phyloP scores from a whole-genome alignment of 2,888 invertebrate species.

The Conomelus anceps region DNA sequence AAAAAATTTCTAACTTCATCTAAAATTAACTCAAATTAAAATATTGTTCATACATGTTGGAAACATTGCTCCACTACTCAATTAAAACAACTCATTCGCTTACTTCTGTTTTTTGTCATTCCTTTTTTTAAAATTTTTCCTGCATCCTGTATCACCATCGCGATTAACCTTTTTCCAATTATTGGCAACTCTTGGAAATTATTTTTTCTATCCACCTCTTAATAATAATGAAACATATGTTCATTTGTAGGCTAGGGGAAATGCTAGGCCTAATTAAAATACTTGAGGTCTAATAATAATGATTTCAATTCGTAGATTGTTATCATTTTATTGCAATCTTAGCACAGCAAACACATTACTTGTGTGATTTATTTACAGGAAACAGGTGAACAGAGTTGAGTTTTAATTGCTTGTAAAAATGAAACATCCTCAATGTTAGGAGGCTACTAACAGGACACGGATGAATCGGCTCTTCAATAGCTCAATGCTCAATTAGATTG shows the following conservation, averaged over 20 bases:
- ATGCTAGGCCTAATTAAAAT: neutral
- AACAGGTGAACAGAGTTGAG: neutral
- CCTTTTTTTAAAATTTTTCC: neutral
- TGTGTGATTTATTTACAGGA: neutral
- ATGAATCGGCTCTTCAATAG: neutral
- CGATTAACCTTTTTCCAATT: neutral
- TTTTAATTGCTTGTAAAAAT: neutral
- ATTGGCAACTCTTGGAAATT: neutral
- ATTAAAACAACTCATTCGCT: no score
- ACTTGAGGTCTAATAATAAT: neutral
- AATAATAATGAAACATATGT: neutral
- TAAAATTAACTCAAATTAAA: neutral
- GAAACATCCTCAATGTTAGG: neutral
- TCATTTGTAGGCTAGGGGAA: neutral
- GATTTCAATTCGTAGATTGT: neutral
- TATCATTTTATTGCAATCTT: neutral
- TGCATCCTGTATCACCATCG: neutral
- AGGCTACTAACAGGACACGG: neutral
- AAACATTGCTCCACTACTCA: neutral
- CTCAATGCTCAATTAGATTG: neutral
- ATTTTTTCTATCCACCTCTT: neutral
- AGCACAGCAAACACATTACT: neutral
- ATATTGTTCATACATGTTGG: neutral
- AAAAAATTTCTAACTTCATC: neutral
- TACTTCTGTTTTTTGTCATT: neutral